Conservation (phyloP, 2,888 invertebrate species). For the Noctua janthina region DNA sequence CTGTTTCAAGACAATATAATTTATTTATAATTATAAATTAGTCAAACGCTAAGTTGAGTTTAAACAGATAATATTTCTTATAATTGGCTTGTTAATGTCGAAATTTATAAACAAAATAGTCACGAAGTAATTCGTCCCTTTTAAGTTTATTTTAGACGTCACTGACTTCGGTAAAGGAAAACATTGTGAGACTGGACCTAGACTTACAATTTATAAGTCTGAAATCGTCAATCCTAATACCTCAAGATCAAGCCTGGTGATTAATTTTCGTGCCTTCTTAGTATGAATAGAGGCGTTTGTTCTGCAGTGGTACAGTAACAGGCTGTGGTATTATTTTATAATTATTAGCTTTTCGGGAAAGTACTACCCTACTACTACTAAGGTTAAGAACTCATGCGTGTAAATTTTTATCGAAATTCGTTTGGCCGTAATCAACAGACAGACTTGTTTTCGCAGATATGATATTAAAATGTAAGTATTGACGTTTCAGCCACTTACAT, state of each 20-base stretch:
- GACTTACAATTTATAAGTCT: neutral
- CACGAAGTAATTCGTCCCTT: neutral
- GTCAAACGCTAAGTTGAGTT: slow-evolving; percentile 19
- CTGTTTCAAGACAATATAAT: neutral
- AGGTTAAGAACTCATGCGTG: too few relatives aligned
- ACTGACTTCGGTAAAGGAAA: too few relatives aligned
- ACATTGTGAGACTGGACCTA: too few relatives aligned
- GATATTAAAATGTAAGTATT: neutral
- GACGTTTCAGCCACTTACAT: slow-evolving; percentile 5
- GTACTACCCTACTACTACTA: too few relatives aligned
- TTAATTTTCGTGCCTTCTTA: neutral
- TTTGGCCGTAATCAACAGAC: neutral
- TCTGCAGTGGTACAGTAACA: neutral
- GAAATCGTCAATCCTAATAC: neutral
- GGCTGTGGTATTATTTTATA: neutral
- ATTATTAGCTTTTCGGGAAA: neutral
- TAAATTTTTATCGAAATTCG: neutral
- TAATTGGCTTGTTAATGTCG: neutral
- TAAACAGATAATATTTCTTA: neutral
- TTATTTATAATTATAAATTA: neutral
- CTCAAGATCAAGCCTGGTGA: neutral
- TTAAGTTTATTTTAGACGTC: neutral
- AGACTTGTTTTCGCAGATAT: neutral
- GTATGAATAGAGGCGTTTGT: neutral
- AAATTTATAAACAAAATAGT: slow-evolving; percentile 11